A percentile compares a stretch with the other conserved stretches of the same genome.
phyloP scores from a whole-genome alignment of 2,113 vertebrate species.

The Colaptes auratus region DNA sequence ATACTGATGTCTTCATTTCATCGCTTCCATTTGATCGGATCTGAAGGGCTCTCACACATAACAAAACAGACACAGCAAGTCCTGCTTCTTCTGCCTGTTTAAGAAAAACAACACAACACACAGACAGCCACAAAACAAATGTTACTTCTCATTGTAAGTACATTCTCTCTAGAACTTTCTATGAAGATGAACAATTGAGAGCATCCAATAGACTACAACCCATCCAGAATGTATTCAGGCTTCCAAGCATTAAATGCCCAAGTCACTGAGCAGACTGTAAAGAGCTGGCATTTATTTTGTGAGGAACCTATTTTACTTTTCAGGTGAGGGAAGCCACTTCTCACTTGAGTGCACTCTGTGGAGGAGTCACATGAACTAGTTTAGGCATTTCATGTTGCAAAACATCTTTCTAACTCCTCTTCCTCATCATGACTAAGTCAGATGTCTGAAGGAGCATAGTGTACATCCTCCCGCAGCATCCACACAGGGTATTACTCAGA shows the following conservation, averaged over 20 bases:
- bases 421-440: background rate
- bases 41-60: conserved; percentile 95
- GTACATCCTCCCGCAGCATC: background rate
- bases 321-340: background rate
- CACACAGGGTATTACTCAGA: background rate
- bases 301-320: background rate
- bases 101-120: background rate
- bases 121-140: background rate
- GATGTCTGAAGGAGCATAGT: background rate
- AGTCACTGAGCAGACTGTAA: background rate
- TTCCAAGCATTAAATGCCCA: background rate
- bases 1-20: conserved; percentile 90
- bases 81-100: conserved; percentile 86
- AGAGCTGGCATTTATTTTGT: background rate
- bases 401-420: background rate
- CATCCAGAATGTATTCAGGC: background rate
- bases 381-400: background rate
- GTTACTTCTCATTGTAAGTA: background rate
- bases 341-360: background rate
- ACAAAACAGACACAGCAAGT: conserved; percentile 87
- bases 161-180: background rate
- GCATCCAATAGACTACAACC: background rate
- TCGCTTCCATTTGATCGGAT: conserved; percentile 88
- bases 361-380: background rate
- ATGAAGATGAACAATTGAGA: background rate